Base-by-base conservation (phyloP, 2,888 invertebrate species). In the Sturmia bella region DNA sequence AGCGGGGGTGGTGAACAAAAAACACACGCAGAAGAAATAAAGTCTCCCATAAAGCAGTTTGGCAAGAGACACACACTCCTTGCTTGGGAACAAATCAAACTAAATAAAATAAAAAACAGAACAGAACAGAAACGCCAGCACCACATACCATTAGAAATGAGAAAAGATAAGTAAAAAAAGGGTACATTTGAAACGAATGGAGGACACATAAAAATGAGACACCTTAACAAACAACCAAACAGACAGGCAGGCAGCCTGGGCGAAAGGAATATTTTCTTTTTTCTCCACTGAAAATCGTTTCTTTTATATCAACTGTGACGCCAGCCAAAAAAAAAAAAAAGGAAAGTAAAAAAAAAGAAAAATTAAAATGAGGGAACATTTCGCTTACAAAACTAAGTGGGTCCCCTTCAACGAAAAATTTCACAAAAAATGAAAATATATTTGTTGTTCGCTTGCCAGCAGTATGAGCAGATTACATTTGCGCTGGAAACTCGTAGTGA, bases 221-320 rank as follows among this genome's bases (percentile, higher is more conserved):
- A 82, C 82, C 77, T 82, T 81, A 63, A 74, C 82, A 83, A 84
- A 86, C 84, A 84, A 85, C 84, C 84, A 83, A 76, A 84, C 81
- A 84, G 80, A 85, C 80, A 84, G 59, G 68, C 75, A 83, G 50
- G 78, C 70, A 80, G 13, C 21, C 32, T 68, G 45, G n/a, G 43
- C 37, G 57, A 50, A 72, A 70, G 48, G 45, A 73, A 57, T 74
- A 52, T 68, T 70, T 61, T 68, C 59, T 66, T 45, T 68, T 70
- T 61, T 68, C 59, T 66, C 41, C 27, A 74, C 50, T 61, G 45
- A 66, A 76, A 41, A 52, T 32, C 72, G 52, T 73, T 66, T 54
- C 66, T 74, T 75, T 76, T 78, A 73, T 52, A 75, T 72, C 64
- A 75, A 79, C 75, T 72, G 70, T 79, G 78, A 74, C 79, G 74